These are phyloP conservation scores for Meriones unguiculatus DNA, from an alignment of 2,113 vertebrate species.

Conservation along the genomic window DNA sequence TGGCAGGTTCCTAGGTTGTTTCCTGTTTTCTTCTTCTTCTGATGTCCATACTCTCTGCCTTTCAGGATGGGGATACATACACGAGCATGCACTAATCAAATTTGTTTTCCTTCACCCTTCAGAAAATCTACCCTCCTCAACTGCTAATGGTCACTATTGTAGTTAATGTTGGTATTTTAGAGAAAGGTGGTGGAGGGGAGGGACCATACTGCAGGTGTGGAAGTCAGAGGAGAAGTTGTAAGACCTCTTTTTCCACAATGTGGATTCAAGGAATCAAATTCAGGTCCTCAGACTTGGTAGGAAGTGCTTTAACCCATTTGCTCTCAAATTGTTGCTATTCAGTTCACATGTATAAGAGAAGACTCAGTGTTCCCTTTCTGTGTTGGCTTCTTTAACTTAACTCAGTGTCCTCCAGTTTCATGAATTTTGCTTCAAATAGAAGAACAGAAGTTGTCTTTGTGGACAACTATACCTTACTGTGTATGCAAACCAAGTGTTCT, in stretches of 20 bases:
- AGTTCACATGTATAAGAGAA: not conserved
- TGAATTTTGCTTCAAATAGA: not conserved
- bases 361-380: not conserved
- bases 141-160: not conserved
- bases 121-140: not conserved
- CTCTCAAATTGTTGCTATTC: not conserved
- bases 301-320: not conserved
- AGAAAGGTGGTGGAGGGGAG: too few relatives aligned
- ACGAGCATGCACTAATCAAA: not conserved
- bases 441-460: not conserved
- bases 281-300: too few relatives aligned
- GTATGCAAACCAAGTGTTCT: not conserved
- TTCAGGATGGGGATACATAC: too few relatives aligned
- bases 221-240: not conserved
- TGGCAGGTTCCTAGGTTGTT: too few relatives aligned
- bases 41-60: too few relatives aligned
- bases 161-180: not conserved
- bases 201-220: not conserved
- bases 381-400: not conserved
- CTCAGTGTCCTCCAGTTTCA: not conserved
- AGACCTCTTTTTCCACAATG: not conserved
- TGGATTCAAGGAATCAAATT: not conserved
- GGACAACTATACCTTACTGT: not conserved
- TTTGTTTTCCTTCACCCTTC: accelerated
- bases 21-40: too few relatives aligned